These are phyloP conservation scores for Cactoblastis cactorum DNA, from an alignment of 2,888 invertebrate genomes.

Conservation along the genomic window DNA sequence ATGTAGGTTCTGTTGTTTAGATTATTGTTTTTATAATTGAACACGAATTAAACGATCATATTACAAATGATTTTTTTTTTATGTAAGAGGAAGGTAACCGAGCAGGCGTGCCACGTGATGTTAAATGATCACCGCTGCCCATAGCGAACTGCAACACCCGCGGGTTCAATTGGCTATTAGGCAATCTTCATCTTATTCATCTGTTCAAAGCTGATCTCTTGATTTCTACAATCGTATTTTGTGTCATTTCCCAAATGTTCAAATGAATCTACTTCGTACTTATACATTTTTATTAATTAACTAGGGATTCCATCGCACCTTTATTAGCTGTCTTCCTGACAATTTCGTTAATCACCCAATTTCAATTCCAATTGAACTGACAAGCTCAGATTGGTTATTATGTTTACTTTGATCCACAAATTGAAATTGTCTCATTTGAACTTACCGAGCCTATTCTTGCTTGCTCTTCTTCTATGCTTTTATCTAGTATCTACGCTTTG, in stretches of 20 bases:
- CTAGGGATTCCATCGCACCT: not conserved
- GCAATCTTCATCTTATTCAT: too few species aligned
- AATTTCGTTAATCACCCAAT: slow-evolving; percentile 5
- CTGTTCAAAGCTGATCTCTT: too few species aligned
- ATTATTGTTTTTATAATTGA: not conserved
- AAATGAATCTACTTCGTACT: too few species aligned
- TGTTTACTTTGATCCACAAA: not conserved
- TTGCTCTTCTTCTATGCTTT: too few species aligned
- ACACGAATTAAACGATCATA: not conserved
- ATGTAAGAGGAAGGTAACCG: too few species aligned
- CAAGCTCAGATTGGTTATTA: not conserved
- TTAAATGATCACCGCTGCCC: too few species aligned
- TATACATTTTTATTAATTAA: not conserved
- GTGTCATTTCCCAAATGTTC: not conserved
- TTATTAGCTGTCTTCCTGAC: not conserved
- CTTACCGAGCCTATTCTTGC: not conserved
- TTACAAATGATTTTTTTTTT: too few species aligned
- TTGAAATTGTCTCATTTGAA: not conserved
- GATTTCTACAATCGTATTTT: not conserved
- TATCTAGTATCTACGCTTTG: too few species aligned
- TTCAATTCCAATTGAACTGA: not conserved
- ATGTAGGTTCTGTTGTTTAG: not conserved
- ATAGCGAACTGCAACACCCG: too few species aligned
- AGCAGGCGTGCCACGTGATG: too few species aligned
- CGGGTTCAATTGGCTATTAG: too few species aligned